A percentile compares a stretch with the other conserved stretches of the same genome.
Conservation (phyloP, 2,888 invertebrate species). For the Diarsia rubi region DNA sequence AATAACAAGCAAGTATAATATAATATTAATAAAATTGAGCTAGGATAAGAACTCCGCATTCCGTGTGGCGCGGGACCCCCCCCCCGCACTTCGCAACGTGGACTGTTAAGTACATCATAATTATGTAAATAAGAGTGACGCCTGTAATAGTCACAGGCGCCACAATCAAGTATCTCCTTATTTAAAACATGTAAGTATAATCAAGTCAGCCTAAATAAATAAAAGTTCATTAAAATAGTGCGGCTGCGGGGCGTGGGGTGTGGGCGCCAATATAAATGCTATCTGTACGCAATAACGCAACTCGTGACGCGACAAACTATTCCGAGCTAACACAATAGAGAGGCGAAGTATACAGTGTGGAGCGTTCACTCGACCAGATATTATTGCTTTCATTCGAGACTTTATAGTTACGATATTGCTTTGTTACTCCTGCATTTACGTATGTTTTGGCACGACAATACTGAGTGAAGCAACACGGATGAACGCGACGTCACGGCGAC, state of each 20-base stretch:
- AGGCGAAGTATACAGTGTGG: constrained; percentile 62
- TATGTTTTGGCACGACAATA: constrained; percentile 82
- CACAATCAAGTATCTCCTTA: constrained; percentile 16
- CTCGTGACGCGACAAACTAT: constrained; percentile 46
- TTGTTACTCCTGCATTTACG: constrained; percentile 73
- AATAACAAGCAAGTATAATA: constrained; percentile 85
- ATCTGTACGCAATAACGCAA: constrained; percentile 29
- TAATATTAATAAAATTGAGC: constrained; percentile 88
- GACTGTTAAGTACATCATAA: constrained; percentile 51
- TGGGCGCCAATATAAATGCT: constrained; percentile 54
- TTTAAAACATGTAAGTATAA: constrained; percentile 43
- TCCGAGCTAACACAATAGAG: constrained; percentile 38
- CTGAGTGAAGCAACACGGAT: constrained; percentile 67
- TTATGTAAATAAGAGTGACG: constrained; percentile 46
- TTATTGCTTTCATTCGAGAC: constrained; percentile 71
- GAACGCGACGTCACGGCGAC: constrained; percentile 57
- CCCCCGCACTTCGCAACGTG: constrained; percentile 23
- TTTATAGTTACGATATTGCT: constrained; percentile 81
- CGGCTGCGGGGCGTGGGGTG: constrained; percentile 38
- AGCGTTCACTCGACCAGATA: constrained; percentile 47
- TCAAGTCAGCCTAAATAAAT: constrained; percentile 48
- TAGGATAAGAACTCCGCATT: constrained; percentile 81
- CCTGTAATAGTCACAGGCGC: constrained; percentile 52
- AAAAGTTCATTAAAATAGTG: constrained; percentile 43
- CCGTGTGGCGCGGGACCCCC: constrained; percentile 63